A percentile compares a stretch with the other conserved stretches of the same genome.
These are phyloP conservation scores for Urophycis tenuis DNA, from an alignment of 2,797 vertebrate species.

Conservation along the genomic window DNA sequence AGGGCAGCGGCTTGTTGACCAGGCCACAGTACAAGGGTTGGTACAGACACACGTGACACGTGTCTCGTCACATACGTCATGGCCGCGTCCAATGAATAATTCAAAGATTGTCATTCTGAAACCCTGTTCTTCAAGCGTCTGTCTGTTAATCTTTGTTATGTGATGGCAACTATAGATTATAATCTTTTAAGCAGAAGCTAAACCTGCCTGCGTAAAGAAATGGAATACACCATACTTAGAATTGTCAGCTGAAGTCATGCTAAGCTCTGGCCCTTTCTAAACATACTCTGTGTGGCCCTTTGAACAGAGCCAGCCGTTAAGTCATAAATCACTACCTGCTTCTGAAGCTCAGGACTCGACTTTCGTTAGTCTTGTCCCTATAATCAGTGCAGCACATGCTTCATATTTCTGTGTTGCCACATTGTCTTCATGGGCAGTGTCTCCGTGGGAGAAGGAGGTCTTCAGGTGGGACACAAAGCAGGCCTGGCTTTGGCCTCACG, in stretches of 20 bases:
- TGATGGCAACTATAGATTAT: not conserved
- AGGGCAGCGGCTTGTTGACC: conserved; percentile 41
- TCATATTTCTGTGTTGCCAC: not conserved
- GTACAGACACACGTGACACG: not conserved
- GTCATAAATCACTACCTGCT: not conserved
- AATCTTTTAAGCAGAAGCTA: not conserved
- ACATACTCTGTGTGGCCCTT: not conserved
- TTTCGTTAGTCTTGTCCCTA: not conserved
- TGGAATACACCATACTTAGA: not conserved
- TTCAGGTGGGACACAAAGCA: not conserved
- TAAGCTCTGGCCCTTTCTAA: not conserved
- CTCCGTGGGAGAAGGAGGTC: not conserved
- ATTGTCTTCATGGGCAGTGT: not conserved
- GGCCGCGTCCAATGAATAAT: not conserved
- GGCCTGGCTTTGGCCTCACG: not conserved
- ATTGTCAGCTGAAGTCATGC: not conserved
- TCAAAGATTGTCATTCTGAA: not conserved
- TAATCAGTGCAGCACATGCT: not conserved
- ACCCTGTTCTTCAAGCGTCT: not conserved
- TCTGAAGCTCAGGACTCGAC: not conserved
- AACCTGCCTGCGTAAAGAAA: not conserved
- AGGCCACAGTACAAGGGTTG: not conserved
- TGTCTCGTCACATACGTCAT: not conserved
- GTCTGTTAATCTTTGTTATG: not conserved
- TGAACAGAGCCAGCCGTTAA: not conserved